Evolutionary conservation across 2,113 vertebrate species (phyloP).

Genomic region (Lepus americanus): DNA sequence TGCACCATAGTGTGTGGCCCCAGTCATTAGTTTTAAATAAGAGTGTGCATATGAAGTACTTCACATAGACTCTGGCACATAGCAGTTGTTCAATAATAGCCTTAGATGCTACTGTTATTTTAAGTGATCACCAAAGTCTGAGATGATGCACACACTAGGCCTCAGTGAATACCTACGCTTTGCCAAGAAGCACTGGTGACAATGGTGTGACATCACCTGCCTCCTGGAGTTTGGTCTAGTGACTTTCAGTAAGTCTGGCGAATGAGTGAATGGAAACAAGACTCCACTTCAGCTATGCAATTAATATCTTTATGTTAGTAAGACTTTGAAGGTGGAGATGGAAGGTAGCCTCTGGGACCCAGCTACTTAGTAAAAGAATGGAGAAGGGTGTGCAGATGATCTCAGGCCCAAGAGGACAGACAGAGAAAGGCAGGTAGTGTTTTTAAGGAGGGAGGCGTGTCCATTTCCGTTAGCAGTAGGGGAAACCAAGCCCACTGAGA

Average conservation of each 20-base stretch:
- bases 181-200: not conserved
- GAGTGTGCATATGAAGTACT: not conserved
- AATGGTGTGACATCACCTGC: not conserved
- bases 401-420: not conserved
- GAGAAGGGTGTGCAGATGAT: not conserved
- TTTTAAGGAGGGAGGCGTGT: slow-evolving; percentile 35
- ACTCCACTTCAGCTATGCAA: slow-evolving; percentile 8
- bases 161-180: not conserved
- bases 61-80: not conserved
- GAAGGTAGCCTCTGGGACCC: not conserved
- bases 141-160: not conserved
- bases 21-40: slow-evolving; percentile 4
- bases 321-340: not conserved
- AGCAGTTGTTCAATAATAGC: slow-evolving; percentile 5
- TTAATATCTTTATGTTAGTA: slow-evolving; percentile 3
- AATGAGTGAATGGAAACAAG: slow-evolving; percentile 4
- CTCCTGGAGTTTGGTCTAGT: not conserved
- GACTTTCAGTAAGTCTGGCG: not conserved
- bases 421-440: slow-evolving; percentile 9
- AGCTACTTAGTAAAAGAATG: not conserved
- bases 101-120: slow-evolving; percentile 33
- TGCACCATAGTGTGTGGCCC: too few species aligned
- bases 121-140: slow-evolving; percentile 10
- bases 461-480: not conserved
- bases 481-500: slow-evolving; percentile 8